Conservation (phyloP, 2,888 invertebrate genomes). For the Acheta domesticus region DNA sequence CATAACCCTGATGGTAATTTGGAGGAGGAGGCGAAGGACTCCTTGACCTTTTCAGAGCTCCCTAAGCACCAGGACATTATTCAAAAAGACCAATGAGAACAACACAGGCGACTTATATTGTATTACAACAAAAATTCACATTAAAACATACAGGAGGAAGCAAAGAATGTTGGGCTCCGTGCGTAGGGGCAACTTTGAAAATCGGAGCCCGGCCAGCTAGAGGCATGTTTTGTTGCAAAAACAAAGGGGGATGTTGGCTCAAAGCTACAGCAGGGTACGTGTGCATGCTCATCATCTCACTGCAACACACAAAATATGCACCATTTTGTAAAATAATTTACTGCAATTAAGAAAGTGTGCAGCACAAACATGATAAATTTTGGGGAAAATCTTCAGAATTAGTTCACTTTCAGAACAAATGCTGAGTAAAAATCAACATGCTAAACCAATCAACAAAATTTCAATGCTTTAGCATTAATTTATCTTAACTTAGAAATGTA, state of each 20-base stretch:
- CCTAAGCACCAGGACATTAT: constrained; percentile 43
- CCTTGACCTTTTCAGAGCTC: constrained; percentile 59
- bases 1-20: constrained; percentile 55
- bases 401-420: no score
- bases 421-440: no score
- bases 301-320: constrained; percentile 25
- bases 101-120: neutral
- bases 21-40: constrained; percentile 57
- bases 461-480: no score
- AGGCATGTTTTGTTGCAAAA: constrained; percentile 52
- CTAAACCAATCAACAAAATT: no score
- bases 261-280: constrained; percentile 42
- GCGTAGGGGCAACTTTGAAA: constrained; percentile 48
- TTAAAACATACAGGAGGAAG: constrained; percentile 44
- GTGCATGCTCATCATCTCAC: constrained; percentile 40
- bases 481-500: no score
- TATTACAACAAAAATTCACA: no score
- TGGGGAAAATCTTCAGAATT: no score
- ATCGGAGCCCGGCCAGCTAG: constrained; percentile 45
- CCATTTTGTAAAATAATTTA: neutral
- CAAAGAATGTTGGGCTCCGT: constrained; percentile 46
- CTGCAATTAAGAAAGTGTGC: neutral
- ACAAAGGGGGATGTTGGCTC: constrained; percentile 64
- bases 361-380: no score
- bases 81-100: neutral